phyloP scores from a whole-genome alignment of 2,888 invertebrate genomes.

The Plebejus anna region DNA sequence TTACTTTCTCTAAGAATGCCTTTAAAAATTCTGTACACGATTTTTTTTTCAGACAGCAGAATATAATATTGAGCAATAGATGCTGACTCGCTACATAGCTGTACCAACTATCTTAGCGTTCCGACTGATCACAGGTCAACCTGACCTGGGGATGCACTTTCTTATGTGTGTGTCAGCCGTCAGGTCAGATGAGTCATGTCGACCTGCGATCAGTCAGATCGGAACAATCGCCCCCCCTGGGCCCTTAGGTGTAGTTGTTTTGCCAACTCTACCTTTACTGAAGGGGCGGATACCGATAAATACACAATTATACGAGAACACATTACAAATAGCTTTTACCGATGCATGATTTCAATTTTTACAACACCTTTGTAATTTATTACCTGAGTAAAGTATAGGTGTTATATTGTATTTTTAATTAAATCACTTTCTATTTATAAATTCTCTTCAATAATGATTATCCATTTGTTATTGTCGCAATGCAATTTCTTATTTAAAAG shows the following conservation, averaged over 20 bases:
- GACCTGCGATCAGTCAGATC: too few relatives aligned
- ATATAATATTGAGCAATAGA: too few relatives aligned
- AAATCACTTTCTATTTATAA: not conserved
- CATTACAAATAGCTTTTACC: constrained; percentile 30
- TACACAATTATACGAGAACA: constrained; percentile 30
- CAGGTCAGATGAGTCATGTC: too few relatives aligned
- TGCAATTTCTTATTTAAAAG: not conserved
- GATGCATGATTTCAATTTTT: constrained; percentile 29
- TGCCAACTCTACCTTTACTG: not conserved
- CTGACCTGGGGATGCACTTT: not conserved
- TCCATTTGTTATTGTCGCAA: not conserved
- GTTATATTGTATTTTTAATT: constrained; percentile 18
- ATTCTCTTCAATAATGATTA: not conserved
- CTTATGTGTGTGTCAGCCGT: not conserved
- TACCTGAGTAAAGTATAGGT: not conserved
- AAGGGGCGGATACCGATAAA: constrained; percentile 36
- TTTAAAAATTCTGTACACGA: too few relatives aligned
- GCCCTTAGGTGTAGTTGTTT: not conserved
- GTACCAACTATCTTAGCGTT: too few relatives aligned
- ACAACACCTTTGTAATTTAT: constrained; percentile 28
- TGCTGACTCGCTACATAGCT: too few relatives aligned
- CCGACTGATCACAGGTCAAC: too few relatives aligned
- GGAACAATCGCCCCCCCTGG: too few relatives aligned
- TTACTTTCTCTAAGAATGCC: too few relatives aligned
- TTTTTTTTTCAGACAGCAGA: too few relatives aligned